Conservation (phyloP, 1,140 invertebrate genomes). For the Drosophila virilis region DNA sequence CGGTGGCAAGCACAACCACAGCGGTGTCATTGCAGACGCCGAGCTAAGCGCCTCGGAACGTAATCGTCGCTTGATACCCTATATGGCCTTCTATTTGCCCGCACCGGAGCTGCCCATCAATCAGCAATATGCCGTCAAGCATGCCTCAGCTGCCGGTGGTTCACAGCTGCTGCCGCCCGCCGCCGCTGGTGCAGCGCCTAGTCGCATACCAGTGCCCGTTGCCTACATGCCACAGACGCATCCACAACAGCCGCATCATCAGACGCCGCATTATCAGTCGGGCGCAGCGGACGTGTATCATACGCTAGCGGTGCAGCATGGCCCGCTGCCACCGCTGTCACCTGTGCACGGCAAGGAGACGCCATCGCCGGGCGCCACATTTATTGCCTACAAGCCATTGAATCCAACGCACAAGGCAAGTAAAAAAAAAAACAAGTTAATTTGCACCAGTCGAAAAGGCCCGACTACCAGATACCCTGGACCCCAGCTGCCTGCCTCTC, state of each 20-base stretch:
- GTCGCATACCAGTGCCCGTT: slow-evolving; percentile 67
- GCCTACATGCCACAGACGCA: slow-evolving; percentile 71
- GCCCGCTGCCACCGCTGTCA: slow-evolving; percentile 25
- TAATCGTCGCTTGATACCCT: slow-evolving; percentile 90
- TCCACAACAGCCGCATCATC: slow-evolving; percentile 23
- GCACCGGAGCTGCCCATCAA: slow-evolving; percentile 85
- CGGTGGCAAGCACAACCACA: slow-evolving; percentile 39
- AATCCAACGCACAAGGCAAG: slow-evolving; percentile 70
- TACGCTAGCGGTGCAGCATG: slow-evolving; percentile 46
- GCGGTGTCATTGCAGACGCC: slow-evolving; percentile 45
- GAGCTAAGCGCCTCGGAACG: slow-evolving; percentile 84
- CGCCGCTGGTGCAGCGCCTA: slow-evolving; percentile 34
- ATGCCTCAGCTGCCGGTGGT: slow-evolving; percentile 55
- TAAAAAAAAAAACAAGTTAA: slow-evolving; percentile 13
- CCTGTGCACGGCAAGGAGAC: slow-evolving; percentile 62
- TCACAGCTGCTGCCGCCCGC: slow-evolving; percentile 40
- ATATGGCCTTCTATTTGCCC: slow-evolving; percentile 91
- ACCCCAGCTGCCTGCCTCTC: too few relatives aligned
- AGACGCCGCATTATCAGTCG: slow-evolving; percentile 62
- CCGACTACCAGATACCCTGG: too few relatives aligned
- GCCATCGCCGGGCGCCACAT: slow-evolving; percentile 49
- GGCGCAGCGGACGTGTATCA: slow-evolving; percentile 74
- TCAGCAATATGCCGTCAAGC: slow-evolving; percentile 79
- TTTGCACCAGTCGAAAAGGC: too few relatives aligned
- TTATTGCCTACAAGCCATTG: slow-evolving; percentile 78